Evolutionary conservation across 2,113 vertebrate genomes (phyloP), one percentile per base, ranked within the genome.

Genomic region (Scartelaos histophorus): DNA sequence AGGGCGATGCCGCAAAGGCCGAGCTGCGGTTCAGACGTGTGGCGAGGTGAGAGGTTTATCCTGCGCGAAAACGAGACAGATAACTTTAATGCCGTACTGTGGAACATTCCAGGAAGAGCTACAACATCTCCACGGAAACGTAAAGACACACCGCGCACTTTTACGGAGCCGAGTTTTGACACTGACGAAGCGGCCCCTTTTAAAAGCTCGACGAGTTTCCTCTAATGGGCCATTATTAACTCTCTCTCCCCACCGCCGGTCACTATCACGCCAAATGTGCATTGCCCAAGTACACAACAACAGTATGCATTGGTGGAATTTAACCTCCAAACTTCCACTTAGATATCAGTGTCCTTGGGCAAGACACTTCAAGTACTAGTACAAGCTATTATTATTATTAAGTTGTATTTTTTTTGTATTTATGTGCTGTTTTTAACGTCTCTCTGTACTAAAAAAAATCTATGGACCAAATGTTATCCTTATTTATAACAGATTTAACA

Each of bases 391-490:
- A 7, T 16, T 51, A 0, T 19, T 51, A 19, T 5, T 19, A 1
- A 19, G 19, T n/a, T 54, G 9, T 1, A n/a, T 53, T 53, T 19
- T 53, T 19, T 19, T 53, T 54, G 2, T 21, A 16, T 54, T 54
- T 54, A 21, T 10, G 7, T 21, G 1, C 38, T 66, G n/a, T 21
- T 21, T 16, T 7, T 13, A 46, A 38, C 61, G 5, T 64, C 34
- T 64, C 61, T n/a, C 61, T 35, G 43, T 35, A 21, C 34, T n/a
- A 7, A 19, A 29, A n/a, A 13, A 64, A 38, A 21, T n/a, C 19
- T 38, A 47, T 35, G 80, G 81, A 84, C 84, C 89, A 89, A 89
- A 89, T 82, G 21, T 67, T 61, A 82, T 15, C 67, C 61, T 65
- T 80, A 69, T 79, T 78, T 77, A 53, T 29, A 47, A 67, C 54